Conservation (phyloP, 2,888 invertebrate species). For the Ornithoptera alexandrae region DNA sequence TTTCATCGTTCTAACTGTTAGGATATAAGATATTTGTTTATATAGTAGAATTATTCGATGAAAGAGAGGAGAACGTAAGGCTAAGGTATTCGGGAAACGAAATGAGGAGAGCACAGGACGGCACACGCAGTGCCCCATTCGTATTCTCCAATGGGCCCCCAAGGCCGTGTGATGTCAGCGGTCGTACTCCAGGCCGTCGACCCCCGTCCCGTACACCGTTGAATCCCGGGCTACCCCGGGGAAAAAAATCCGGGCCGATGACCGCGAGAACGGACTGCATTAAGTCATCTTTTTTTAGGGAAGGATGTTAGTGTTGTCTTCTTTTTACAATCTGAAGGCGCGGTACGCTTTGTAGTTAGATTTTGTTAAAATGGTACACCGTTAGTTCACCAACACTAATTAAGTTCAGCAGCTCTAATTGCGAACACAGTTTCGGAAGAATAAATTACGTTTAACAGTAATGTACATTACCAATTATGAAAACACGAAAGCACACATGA, state of each 20-base stretch:
- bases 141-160: conserved; percentile 34
- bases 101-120: background rate
- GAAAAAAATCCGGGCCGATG: conserved; percentile 38
- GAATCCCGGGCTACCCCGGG: conserved; percentile 48
- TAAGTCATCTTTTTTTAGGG: conserved; percentile 25
- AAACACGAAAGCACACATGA: background rate
- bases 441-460: conserved; percentile 20
- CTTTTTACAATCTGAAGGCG: background rate
- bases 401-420: conserved; percentile 3
- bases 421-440: background rate
- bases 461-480: background rate
- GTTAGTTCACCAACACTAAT: conserved; percentile 14
- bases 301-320: conserved; percentile 32
- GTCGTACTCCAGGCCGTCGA: conserved; percentile 39
- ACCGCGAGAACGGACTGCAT: conserved; percentile 33
- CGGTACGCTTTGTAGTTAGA: background rate
- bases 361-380: conserved; percentile 11
- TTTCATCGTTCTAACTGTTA: too few species aligned
- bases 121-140: conserved; percentile 17
- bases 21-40: too few species aligned
- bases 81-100: conserved; percentile 9
- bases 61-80: background rate
- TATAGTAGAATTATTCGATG: too few species aligned
- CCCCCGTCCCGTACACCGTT: conserved; percentile 42
- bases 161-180: conserved; percentile 43